These are phyloP conservation scores for Perca fluviatilis DNA, from an alignment of 2,113 vertebrate species.

Conservation along the genomic window DNA sequence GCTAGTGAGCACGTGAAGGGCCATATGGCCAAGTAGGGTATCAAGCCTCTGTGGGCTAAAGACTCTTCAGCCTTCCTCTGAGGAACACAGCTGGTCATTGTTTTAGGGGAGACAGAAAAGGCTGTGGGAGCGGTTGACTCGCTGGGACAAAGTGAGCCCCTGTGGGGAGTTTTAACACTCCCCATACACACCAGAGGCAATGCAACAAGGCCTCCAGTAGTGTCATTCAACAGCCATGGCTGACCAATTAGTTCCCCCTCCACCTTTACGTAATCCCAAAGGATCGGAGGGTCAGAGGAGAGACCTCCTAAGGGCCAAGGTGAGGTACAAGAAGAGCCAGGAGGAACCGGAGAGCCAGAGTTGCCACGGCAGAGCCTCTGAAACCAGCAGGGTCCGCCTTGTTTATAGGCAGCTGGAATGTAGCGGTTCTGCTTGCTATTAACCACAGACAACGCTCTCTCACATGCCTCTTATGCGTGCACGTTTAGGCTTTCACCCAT, in stretches of 20 bases:
- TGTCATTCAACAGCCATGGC: constrained; percentile 40
- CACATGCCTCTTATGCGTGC: constrained; percentile 69
- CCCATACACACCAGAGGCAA: constrained; percentile 33
- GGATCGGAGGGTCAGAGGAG: constrained; percentile 38
- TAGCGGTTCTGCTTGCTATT: constrained; percentile 68
- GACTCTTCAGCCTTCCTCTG: constrained; percentile 30
- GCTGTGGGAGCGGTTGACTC: constrained; percentile 75
- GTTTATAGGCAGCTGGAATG: constrained; percentile 65
- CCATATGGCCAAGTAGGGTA: constrained; percentile 67
- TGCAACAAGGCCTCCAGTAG: constrained; percentile 11
- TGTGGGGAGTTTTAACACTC: constrained; percentile 37
- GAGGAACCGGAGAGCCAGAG: constrained; percentile 34
- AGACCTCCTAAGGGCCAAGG: constrained; percentile 36
- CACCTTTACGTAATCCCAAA: constrained; percentile 49
- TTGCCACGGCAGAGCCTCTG: constrained; percentile 23
- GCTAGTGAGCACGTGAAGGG: constrained; percentile 43
- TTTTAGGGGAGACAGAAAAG: constrained; percentile 58
- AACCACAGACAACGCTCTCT: constrained; percentile 75
- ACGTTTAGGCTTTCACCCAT: constrained; percentile 46
- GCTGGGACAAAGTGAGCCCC: constrained; percentile 56
- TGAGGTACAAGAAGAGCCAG: constrained; percentile 20
- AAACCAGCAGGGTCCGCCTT: constrained; percentile 40
- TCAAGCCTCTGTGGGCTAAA: constrained; percentile 42
- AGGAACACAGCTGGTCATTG: constrained; percentile 77
- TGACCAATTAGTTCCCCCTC: constrained; percentile 58